These are phyloP conservation scores for Parelbella ahira DNA, from an alignment of 2,888 invertebrate species.

Conservation along the genomic window DNA sequence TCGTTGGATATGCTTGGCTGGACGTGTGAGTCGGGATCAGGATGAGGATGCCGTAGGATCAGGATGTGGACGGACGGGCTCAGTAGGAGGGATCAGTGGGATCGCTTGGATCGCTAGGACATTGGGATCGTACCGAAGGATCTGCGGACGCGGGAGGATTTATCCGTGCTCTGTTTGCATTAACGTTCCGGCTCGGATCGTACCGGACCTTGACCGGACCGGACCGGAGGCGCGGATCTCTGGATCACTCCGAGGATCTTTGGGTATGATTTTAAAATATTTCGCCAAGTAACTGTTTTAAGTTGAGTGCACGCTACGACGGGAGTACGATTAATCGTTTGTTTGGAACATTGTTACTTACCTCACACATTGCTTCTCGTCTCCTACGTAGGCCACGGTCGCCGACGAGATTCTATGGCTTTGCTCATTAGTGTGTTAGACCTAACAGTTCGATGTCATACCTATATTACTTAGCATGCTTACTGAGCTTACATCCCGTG, in stretches of 20 bases:
- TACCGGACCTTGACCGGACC: constrained; percentile 40
- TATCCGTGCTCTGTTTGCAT: constrained; percentile 15
- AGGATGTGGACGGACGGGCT: constrained; percentile 30
- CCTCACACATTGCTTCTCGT: constrained; percentile 68
- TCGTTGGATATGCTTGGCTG: constrained; percentile 68
- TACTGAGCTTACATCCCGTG: constrained; percentile 45
- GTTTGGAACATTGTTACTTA: constrained; percentile 46
- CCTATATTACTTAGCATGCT: constrained; percentile 47
- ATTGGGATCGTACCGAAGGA: constrained; percentile 49
- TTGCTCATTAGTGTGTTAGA: constrained; percentile 55
- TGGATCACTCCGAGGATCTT: constrained; percentile 47
- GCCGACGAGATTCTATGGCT: constrained; percentile 42
- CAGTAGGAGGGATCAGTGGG: constrained; percentile 31
- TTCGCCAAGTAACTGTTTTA: constrained; percentile 58
- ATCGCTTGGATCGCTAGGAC: constrained; percentile 36
- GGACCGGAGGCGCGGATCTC: constrained; percentile 40
- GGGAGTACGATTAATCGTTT: constrained; percentile 50
- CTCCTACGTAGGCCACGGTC: constrained; percentile 45
- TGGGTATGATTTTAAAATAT: constrained; percentile 74
- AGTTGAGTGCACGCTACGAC: constrained; percentile 74
- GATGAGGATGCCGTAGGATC: constrained; percentile 35
- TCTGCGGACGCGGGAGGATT: constrained; percentile 29
- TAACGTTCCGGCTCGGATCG: too few relatives aligned
- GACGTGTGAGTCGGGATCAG: constrained; percentile 56
- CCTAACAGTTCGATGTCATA: constrained; percentile 42